Evolutionary conservation across 1,140 invertebrate genomes (phyloP), one percentile per base, ranked within the genome.

Genomic region (Wasmannia auropunctata): DNA sequence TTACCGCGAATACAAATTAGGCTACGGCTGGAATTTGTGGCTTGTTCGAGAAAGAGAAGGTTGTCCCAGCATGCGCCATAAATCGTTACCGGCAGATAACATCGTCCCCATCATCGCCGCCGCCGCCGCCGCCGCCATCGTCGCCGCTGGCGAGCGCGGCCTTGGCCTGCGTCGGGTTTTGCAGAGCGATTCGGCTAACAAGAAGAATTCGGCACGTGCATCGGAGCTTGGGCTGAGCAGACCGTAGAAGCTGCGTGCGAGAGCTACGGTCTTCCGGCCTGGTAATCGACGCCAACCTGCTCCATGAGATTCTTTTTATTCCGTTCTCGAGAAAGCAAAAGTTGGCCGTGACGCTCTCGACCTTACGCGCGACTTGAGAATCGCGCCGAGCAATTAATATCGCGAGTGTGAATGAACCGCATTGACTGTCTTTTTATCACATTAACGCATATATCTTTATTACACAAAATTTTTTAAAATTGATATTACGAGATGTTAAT

Each of bases 121-220:
- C 16, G 70, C 25, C 63, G 2, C 11, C 63, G 43, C 62, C 56
- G 56, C 49, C 19, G 60, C n/a, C n/a, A n/a, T n/a, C n/a, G 2
- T n/a, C 63, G 43, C 62, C 56, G 56, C 49, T 22, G 60, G 67
- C 69, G 34, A 70, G 22, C 65, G 92, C 65, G 92, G 86, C 93
- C 93, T 93, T 93, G 93, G 92, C 91, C 85, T 70, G 75, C 75
- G 77, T 65, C 84, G 84, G 58, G 70, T 91, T 89, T 81, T 75
- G 87, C 76, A 87, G 84, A 92, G 90, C 86, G 86, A 28, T 90
- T 65, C 60, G 60, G 91, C 91, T 92, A 92, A 92, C 92, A 79
- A 93, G 90, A 79, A 93, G 90, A 93, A 93, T 93, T 93, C 91
- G 93, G 93, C 92, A 93, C 92, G 93, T 93, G 93, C 90, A 91